phyloP scores from a whole-genome alignment of 2,797 vertebrate species.

The Leucoraja ocellata region DNA sequence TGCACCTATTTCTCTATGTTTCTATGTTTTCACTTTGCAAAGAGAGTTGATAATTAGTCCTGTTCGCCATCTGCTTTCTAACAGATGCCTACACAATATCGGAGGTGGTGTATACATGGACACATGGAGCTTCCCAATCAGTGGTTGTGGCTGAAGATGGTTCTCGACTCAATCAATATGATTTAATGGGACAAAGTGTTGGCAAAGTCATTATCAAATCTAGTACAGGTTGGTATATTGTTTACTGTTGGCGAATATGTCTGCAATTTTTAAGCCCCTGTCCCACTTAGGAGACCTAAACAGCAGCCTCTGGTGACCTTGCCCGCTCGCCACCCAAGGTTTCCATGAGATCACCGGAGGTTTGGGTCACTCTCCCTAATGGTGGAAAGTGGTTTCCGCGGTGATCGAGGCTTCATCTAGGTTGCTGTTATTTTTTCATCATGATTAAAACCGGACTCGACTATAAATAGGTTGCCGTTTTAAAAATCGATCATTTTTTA shows the following conservation, averaged over 20 bases:
- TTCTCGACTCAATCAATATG: constrained; percentile 92
- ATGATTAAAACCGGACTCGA: no score
- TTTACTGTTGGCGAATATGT: background rate
- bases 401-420: no score
- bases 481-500: no score
- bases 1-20: no score
- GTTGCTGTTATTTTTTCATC: no score
- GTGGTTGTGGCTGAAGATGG: constrained; percentile 96
- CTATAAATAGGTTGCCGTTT: no score
- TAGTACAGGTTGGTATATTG: constrained; percentile 76
- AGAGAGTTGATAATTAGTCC: background rate
- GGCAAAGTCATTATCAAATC: constrained; percentile 92
- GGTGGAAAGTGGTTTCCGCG: no score
- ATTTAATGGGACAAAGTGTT: constrained; percentile 89
- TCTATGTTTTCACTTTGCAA: background rate
- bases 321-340: no score
- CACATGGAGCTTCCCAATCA: constrained; percentile 80
- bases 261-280: no score
- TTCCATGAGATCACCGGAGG: no score
- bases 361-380: background rate
- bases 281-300: no score
- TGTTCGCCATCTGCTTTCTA: constrained; percentile 38
- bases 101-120: constrained; percentile 95
- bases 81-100: constrained; percentile 92
- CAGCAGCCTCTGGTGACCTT: no score